These are phyloP conservation scores for Agrochola litura DNA, from an alignment of 2,888 invertebrate species.

Conservation along the genomic window DNA sequence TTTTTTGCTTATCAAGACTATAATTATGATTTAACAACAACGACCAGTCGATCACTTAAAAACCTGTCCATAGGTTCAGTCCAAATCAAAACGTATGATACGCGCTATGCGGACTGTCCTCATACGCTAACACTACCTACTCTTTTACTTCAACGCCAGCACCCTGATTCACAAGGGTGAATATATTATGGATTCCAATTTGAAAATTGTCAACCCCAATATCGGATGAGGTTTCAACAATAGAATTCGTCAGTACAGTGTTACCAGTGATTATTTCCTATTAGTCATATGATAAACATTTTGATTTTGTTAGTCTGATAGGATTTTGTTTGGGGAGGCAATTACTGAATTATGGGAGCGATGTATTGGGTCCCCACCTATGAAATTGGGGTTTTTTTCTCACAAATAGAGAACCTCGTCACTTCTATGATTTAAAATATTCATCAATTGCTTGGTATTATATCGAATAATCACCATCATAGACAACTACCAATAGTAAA, in stretches of 20 bases:
- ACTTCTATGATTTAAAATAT: no score
- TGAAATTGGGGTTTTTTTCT: no score
- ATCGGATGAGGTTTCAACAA: slow-evolving; percentile 81
- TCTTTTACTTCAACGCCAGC: slow-evolving; percentile 44
- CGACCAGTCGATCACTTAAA: background rate
- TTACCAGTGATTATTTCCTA: slow-evolving; percentile 86
- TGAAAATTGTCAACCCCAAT: slow-evolving; percentile 88
- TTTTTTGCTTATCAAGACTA: background rate
- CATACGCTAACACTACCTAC: slow-evolving; percentile 52
- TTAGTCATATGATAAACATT: slow-evolving; percentile 81
- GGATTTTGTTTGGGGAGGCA: slow-evolving; percentile 52
- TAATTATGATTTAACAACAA: background rate
- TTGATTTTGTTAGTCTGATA: slow-evolving; percentile 56
- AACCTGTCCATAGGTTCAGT: background rate
- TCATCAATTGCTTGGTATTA: no score
- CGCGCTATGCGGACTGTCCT: slow-evolving; percentile 42
- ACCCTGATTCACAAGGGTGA: slow-evolving; percentile 80
- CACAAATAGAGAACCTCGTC: no score
- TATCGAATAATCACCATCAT: no score
- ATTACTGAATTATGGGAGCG: slow-evolving; percentile 57
- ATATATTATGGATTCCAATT: slow-evolving; percentile 88
- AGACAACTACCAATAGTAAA: no score
- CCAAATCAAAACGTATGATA: background rate
- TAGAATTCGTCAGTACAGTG: slow-evolving; percentile 83
- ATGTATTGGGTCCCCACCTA: no score